Base-by-base conservation (phyloP, 2,797 vertebrate genomes). In the Thunnus albacares region DNA sequence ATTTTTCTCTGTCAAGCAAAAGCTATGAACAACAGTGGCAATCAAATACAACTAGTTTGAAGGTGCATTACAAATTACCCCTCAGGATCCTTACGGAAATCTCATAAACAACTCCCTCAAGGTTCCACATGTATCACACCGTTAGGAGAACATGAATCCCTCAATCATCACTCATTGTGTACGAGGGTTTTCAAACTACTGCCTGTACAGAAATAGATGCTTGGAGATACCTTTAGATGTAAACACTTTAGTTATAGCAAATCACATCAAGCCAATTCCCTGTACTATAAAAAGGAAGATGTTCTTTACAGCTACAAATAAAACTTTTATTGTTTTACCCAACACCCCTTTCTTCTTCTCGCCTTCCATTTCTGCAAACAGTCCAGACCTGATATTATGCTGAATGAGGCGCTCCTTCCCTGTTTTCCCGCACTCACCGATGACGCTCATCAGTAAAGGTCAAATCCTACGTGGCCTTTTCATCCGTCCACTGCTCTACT, bases 391-490 rank as follows among this genome's bases (percentile, higher is more conserved):
- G 28, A 82, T 11, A 73, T 65, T 43, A 74, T 63, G 24, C 61
- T 28, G 17, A 79, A 83, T 30, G 75, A 88, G 75, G 52, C 45
- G 11, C 66, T 67, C 12, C 33, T 51, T 41, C 12, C 63, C 51
- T 3, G 3, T 71, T 84, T 77, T 6, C 53, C 56, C 20, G 3
- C 20, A 35, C 15, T 53, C 45, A 45, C 53, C 13, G 6, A 51
- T 43, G 66, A 51, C 5, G 60, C 82, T 83, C 76, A 76, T 71
- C 66, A 69, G 76, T 65, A 90, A 94, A 94, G 92, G 89, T 91
- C 88, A 90, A 70, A 77, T 79, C 81, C 61, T 71, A 43, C 70
- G 3, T 82, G 89, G 84, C 87, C 92, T 93, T 93, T 90, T 90
- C 88, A 88, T 89, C 49, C 51, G 24, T 79, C 75, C 64, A 47